These are phyloP conservation scores for Chrysolina americana DNA, from an alignment of 2,888 invertebrate species.

Conservation along the genomic window DNA sequence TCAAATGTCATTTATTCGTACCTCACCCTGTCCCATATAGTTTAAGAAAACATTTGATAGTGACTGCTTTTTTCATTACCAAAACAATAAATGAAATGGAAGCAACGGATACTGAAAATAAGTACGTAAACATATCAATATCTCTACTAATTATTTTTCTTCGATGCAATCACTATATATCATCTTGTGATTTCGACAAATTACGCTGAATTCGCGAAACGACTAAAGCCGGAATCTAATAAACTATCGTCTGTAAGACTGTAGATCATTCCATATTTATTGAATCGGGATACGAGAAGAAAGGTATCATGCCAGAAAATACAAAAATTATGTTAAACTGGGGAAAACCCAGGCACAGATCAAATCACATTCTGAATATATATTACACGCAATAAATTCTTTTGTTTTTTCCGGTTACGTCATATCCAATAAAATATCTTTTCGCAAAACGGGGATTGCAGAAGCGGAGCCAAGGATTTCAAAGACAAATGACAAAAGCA, in stretches of 20 bases:
- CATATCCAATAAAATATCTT: slow-evolving; percentile 3
- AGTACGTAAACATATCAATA: background rate
- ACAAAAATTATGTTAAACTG: slow-evolving; percentile 21
- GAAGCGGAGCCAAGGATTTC: background rate
- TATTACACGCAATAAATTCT: slow-evolving; percentile 26
- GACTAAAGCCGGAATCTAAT: slow-evolving; percentile 18
- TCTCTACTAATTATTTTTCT: background rate
- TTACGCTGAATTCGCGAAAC: background rate
- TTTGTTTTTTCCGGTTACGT: slow-evolving; percentile 23
- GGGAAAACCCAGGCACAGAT: slow-evolving; percentile 22
- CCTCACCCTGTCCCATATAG: no score
- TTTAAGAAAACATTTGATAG: no score
- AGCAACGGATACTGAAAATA: background rate
- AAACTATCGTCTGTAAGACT: slow-evolving; percentile 26
- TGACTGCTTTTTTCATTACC: no score
- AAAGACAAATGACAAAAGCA: background rate
- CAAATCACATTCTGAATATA: slow-evolving; percentile 29
- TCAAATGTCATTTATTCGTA: no score
- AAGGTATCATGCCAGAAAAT: slow-evolving; percentile 20
- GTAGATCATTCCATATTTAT: slow-evolving; percentile 29
- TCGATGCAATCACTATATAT: background rate
- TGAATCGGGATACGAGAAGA: slow-evolving; percentile 7
- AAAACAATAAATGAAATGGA: no score
- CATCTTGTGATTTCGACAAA: background rate
- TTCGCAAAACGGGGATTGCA: background rate